Evolutionary conservation across 2,113 vertebrate species (phyloP).

Genomic region (Onychostoma macrolepis): DNA sequence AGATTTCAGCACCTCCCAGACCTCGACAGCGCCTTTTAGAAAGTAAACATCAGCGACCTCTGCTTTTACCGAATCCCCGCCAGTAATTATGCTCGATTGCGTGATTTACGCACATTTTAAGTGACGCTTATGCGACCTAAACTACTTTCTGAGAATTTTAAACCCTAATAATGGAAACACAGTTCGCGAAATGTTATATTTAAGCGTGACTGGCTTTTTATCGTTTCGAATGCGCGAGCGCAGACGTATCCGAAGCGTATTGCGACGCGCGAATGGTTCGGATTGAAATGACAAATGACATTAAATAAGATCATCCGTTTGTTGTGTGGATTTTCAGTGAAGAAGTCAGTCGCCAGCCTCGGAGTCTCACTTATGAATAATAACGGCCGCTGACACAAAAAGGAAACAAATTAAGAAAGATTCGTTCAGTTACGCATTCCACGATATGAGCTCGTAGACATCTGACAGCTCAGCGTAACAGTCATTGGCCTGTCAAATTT

Average conservation of each 20-base stretch:
- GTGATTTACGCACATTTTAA: constrained; percentile 37
- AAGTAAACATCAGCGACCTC: constrained; percentile 71
- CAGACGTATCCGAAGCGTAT: background rate
- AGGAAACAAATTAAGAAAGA: constrained; percentile 26
- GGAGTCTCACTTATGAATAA: background rate
- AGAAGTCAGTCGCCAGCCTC: background rate
- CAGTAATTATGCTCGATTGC: constrained; percentile 60
- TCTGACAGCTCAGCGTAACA: constrained; percentile 68
- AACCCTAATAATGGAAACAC: background rate
- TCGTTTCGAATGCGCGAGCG: constrained; percentile 4
- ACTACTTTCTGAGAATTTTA: background rate
- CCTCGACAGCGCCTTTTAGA: constrained; percentile 72
- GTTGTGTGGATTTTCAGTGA: constrained; percentile 12
- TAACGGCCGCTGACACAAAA: constrained; percentile 2
- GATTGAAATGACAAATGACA: constrained; percentile 27
- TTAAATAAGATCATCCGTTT: background rate
- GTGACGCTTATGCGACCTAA: background rate
- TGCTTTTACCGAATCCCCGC: constrained; percentile 70
- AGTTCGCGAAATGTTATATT: background rate
- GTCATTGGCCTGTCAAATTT: constrained; percentile 77
- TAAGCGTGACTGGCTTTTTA: constrained; percentile 36
- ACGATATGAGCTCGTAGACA: background rate
- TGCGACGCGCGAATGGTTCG: background rate
- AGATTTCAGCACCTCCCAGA: constrained; percentile 82
- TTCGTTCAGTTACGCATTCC: constrained; percentile 39